phyloP scores from a whole-genome alignment of 2,888 invertebrate species.

The Rhamnusium bicolor region DNA sequence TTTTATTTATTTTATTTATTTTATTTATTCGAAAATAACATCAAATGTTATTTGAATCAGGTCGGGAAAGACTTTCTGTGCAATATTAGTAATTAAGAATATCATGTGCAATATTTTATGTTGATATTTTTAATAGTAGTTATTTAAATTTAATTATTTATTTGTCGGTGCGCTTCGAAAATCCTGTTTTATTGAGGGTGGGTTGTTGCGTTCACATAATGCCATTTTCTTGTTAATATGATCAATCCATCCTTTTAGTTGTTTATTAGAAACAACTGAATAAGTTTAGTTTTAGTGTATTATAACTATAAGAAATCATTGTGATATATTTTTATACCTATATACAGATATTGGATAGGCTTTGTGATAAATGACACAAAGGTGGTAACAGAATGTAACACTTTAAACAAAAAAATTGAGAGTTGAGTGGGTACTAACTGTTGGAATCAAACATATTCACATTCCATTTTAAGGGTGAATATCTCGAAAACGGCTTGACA shows the following conservation, averaged over 20 bases:
- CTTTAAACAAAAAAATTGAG: too few relatives aligned
- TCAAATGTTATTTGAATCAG: conserved; percentile 46
- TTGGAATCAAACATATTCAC: too few relatives aligned
- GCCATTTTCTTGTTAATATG: background rate
- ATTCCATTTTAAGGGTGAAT: too few relatives aligned
- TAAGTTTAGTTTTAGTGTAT: background rate
- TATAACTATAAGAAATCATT: conserved; percentile 3
- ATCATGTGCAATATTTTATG: conserved; percentile 53
- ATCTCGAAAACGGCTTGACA: too few relatives aligned
- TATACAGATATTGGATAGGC: background rate
- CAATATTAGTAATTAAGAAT: conserved; percentile 54
- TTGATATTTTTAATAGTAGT: conserved; percentile 49
- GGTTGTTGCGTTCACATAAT: background rate
- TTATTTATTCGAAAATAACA: conserved; percentile 48
- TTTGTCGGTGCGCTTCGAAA: conserved; percentile 18
- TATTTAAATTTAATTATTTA: background rate
- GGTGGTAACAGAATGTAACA: too few relatives aligned
- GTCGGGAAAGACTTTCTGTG: conserved; percentile 55
- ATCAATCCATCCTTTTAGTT: conserved; percentile 5
- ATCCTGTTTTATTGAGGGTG: conserved; percentile 23
- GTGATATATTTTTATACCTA: conserved; percentile 21
- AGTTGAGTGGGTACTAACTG: too few relatives aligned
- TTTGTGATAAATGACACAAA: background rate
- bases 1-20: conserved; percentile 52
- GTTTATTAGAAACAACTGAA: background rate